Base-by-base conservation (phyloP, 2,888 invertebrate species). In the Spodoptera littoralis region DNA sequence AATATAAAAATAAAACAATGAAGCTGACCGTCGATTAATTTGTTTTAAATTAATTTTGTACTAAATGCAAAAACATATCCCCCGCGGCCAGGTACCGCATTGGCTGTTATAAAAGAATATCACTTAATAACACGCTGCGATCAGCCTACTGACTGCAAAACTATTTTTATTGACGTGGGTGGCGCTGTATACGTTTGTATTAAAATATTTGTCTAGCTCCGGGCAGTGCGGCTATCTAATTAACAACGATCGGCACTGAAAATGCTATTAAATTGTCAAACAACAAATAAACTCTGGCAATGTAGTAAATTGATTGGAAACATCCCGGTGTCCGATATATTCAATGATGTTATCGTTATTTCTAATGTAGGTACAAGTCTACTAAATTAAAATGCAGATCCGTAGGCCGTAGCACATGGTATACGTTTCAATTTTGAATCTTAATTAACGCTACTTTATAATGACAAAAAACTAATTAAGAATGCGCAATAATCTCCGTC, bases 251-350 rank as follows among this genome's bases (percentile, higher is more conserved):
- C 84, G 79, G 82, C 84, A 84, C 81, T 85, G 84, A 84, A 87
- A 88, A 82, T 72, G 80, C 81, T 81, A 90, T 90, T 89, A 89
- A 88, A 84, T 86, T 88, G 88, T 88, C 89, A 87, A 85, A 87
- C 76, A 76, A 71, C 81, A 82, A 84, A 88, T 87, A 86, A 87
- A 87, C 75, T 77, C 77, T 74, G 77, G 69, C 79, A 73, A 80
- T 83, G 58, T 81, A 79, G 81, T 82, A 78, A 86, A 86, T 84
- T 81, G 79, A 83, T 85, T 70, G 78, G 79, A 75, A 81, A 79
- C 47, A 55, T 73, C 55, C 47, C 55, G 54, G 73, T 70, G 69
- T 61, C 66, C 50, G 22, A 50, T 59, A 46, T 51, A 46, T 51
- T 71, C 64, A 74, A 80, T 73, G 72, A 78, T 81, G 59, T 76